Percentiles rank a stretch among this genome's conserved stretches.
Conservation (phyloP, 2,113 vertebrate genomes). For the Tachuris rubrigastra region DNA sequence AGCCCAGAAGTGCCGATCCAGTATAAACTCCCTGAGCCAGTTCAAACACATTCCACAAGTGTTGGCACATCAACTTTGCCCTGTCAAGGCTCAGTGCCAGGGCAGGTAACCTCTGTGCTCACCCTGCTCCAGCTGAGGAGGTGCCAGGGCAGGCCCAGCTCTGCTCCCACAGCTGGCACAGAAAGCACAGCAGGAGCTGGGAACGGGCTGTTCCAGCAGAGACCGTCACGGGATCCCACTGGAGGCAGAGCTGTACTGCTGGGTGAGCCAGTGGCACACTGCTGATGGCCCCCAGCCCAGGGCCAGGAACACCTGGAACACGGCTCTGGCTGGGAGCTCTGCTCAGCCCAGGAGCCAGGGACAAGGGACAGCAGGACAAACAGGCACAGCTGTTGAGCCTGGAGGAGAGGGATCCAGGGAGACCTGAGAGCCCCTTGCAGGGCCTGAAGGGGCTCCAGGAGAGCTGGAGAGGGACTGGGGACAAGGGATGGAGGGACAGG, state of each 20-base stretch:
- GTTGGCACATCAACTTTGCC: neutral
- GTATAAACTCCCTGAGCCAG: neutral
- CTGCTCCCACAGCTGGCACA: neutral
- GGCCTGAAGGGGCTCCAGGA: neutral
- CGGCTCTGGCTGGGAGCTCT: neutral
- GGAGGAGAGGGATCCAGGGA: neutral
- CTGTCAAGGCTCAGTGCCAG: neutral
- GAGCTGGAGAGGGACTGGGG: neutral
- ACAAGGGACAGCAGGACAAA: neutral
- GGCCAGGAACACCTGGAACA: neutral
- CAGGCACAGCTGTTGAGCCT: neutral
- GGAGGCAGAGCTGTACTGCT: neutral
- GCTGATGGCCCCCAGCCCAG: neutral
- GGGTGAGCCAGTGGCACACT: neutral
- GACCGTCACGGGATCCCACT: neutral
- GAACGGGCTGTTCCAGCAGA: neutral
- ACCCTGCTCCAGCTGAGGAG: neutral
- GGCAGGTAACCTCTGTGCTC: slow-evolving; percentile 1
- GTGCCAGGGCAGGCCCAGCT: neutral
- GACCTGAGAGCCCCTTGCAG: neutral
- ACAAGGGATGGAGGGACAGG: neutral
- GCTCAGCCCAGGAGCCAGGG: neutral
- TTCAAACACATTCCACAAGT: neutral
- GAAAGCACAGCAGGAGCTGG: neutral
- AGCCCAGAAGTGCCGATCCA: neutral